Percentiles rank a stretch among this genome's conserved stretches.
These are phyloP conservation scores for Isichthys henryi DNA, from an alignment of 2,113 vertebrate species.

Conservation along the genomic window DNA sequence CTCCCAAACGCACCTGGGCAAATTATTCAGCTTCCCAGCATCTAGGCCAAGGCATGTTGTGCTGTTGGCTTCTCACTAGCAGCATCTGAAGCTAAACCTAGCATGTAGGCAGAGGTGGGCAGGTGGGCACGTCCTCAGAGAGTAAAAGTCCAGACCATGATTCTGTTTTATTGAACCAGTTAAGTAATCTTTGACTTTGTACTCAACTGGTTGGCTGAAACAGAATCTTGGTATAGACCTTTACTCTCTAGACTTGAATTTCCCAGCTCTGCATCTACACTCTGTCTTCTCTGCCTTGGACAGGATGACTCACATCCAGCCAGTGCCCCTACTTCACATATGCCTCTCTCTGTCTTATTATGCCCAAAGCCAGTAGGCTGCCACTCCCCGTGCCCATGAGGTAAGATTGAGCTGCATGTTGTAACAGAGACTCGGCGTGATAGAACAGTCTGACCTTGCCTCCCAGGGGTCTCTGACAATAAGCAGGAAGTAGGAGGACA, in stretches of 20 bases:
- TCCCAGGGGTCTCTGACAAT: conserved; percentile 53
- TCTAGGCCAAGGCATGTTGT: neutral
- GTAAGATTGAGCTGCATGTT: conserved; percentile 3
- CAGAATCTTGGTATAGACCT: neutral
- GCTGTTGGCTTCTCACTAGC: neutral
- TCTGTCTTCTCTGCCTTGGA: neutral
- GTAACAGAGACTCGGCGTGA: conserved; percentile 54
- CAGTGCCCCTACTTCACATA: conserved; percentile 7
- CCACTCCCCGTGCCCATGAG: conserved; percentile 34
- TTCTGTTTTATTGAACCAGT: neutral
- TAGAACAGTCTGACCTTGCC: conserved; percentile 66
- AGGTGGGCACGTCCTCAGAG: neutral
- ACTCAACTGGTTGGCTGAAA: neutral
- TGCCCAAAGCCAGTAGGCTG: conserved; percentile 51
- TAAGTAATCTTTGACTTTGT: neutral
- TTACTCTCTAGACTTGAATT: neutral
- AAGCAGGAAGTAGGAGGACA: conserved; percentile 59
- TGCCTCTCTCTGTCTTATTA: conserved; percentile 47
- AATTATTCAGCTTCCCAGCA: neutral
- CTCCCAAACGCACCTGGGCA: neutral
- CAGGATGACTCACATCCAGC: neutral
- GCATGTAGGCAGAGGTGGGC: neutral
- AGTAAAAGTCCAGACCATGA: neutral
- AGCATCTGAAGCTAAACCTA: neutral
- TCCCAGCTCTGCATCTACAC: neutral